Percentiles rank a stretch among this genome's conserved stretches.
These are phyloP conservation scores for Pyralis farinalis DNA, from an alignment of 2,888 invertebrate species.

Conservation along the genomic window DNA sequence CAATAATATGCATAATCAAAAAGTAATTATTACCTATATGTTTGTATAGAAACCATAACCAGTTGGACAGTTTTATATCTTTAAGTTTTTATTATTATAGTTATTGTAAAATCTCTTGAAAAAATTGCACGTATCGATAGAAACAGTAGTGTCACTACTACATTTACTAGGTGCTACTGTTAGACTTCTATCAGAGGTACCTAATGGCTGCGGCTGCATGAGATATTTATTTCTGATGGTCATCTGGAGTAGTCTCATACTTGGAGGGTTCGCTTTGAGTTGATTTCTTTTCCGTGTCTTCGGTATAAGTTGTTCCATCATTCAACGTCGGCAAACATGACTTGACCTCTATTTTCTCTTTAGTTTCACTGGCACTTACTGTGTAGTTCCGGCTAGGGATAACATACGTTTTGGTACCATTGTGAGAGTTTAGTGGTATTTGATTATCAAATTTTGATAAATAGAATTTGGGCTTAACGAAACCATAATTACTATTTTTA, in stretches of 20 bases:
- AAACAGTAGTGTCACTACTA: no score
- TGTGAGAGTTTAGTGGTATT: conserved; percentile 16
- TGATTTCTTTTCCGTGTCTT: background rate
- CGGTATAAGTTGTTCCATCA: background rate
- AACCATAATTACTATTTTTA: conserved; percentile 35
- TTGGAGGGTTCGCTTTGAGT: background rate
- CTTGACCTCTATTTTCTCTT: conserved; percentile 4
- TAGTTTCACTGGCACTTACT: background rate
- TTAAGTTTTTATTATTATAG: no score
- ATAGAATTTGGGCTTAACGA: conserved; percentile 42
- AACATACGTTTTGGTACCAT: conserved; percentile 20
- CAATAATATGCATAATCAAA: no score
- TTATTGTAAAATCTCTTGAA: no score
- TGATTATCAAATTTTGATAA: conserved; percentile 32
- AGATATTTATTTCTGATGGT: conserved; percentile 13
- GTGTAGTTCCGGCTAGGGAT: conserved; percentile 16
- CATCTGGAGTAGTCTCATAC: conserved; percentile 13
- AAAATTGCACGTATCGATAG: no score
- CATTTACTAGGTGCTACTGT: no score
- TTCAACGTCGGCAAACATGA: background rate
- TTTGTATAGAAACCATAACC: no score
- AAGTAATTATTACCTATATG: no score
- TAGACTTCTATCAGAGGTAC: no score
- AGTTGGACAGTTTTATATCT: no score
- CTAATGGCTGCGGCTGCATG: background rate